phyloP scores from a whole-genome alignment of 2,113 vertebrate species.

The Cebus imitator region DNA sequence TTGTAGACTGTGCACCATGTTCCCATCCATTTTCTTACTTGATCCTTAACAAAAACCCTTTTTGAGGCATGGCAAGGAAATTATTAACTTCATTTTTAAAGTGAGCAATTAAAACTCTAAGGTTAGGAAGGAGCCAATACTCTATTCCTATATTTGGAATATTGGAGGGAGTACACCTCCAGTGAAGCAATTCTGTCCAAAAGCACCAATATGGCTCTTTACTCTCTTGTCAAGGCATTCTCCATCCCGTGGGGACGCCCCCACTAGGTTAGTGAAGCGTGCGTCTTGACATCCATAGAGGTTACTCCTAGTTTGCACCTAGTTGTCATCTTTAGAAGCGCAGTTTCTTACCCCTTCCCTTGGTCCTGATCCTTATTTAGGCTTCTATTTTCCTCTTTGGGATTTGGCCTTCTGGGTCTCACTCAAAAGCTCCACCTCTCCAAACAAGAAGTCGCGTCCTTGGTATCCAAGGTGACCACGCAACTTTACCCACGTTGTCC shows the following conservation, averaged over 20 bases:
- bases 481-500: fast-evolving
- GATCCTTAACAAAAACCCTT: slow-evolving; percentile 14
- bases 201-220: not conserved
- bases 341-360: slow-evolving; percentile 53
- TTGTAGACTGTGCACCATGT: not conserved
- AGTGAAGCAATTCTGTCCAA: not conserved
- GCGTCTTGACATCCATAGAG: not conserved
- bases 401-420: not conserved
- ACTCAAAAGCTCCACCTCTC: slow-evolving; percentile 23
- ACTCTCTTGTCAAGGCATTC: not conserved
- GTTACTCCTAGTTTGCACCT: slow-evolving; percentile 17
- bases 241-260: not conserved
- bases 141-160: not conserved
- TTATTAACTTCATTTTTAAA: slow-evolving; percentile 4
- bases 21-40: not conserved
- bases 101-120: not conserved
- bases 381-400: not conserved
- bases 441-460: slow-evolving; percentile 70
- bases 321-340: slow-evolving; percentile 35
- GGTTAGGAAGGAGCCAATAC: not conserved
- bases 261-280: not conserved
- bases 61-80: not conserved
- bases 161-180: too few relatives aligned
- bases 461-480: slow-evolving; percentile 70
- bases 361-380: slow-evolving; percentile 32